Conservation (phyloP, 1,140 invertebrate genomes). For the Vollenhovia emeryi region DNA sequence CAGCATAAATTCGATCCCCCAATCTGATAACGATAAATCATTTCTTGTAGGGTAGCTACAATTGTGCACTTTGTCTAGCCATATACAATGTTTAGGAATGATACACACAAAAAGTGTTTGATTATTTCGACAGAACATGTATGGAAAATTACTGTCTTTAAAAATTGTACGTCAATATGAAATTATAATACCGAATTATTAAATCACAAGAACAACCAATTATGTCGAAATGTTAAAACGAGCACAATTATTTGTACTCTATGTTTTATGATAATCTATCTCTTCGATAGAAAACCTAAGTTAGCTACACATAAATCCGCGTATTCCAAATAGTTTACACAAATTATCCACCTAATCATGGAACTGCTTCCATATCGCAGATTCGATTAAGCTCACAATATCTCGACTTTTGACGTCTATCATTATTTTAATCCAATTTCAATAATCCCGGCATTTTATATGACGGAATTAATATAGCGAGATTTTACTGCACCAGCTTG, state of each 20-base stretch:
- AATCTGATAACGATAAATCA: conserved; percentile 55
- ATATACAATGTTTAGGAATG: conserved; percentile 14
- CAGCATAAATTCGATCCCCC: conserved; percentile 57
- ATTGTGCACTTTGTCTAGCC: conserved; percentile 12
- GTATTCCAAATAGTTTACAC: background rate
- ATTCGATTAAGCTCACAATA: conserved; percentile 18
- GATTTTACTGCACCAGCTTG: background rate
- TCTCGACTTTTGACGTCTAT: conserved; percentile 34
- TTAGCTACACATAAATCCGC: background rate
- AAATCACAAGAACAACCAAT: background rate
- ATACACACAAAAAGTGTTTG: conserved; percentile 21
- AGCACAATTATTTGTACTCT: background rate
- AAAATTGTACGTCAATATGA: background rate
- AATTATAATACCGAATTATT: background rate
- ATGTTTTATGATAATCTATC: background rate
- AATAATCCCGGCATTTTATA: conserved; percentile 39
- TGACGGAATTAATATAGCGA: conserved; percentile 39
- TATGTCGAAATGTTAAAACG: background rate
- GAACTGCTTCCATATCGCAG: conserved; percentile 4
- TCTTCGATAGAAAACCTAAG: conserved; percentile 4
- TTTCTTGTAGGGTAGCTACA: conserved; percentile 39
- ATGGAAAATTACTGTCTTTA: background rate
- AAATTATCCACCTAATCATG: conserved; percentile 32
- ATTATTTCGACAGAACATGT: background rate
- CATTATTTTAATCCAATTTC: conserved; percentile 53